These are phyloP conservation scores for Noctua comes DNA, from an alignment of 2,888 invertebrate species.

Conservation along the genomic window DNA sequence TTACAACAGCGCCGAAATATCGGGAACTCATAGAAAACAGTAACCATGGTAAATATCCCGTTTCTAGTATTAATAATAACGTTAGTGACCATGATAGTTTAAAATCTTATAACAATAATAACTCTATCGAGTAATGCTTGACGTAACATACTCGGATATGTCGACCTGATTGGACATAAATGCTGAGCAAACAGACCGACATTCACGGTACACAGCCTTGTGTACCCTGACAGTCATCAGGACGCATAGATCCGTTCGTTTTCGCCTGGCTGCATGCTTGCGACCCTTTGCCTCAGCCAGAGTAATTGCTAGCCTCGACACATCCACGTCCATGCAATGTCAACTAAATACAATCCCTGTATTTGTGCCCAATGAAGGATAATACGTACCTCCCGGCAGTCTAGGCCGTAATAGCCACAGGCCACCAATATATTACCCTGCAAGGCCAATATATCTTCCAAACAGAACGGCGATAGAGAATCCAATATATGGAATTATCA, in stretches of 20 bases:
- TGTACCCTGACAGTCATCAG: slow-evolving; percentile 39
- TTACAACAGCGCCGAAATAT: too few relatives aligned
- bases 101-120: too few relatives aligned
- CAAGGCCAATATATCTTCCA: slow-evolving; percentile 27
- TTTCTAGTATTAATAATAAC: too few relatives aligned
- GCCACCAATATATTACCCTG: slow-evolving; percentile 31
- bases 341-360: slow-evolving; percentile 44
- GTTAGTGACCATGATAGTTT: too few relatives aligned
- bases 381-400: slow-evolving; percentile 1
- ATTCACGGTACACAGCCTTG: slow-evolving; percentile 21
- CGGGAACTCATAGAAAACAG: too few relatives aligned
- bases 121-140: not conserved
- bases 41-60: too few relatives aligned
- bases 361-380: slow-evolving; percentile 40
- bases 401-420: slow-evolving; percentile 17
- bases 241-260: slow-evolving; percentile 37
- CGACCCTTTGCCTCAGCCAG: slow-evolving; percentile 32
- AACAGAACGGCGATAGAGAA: slow-evolving; percentile 32
- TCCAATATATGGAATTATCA: slow-evolving; percentile 59
- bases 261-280: slow-evolving; percentile 28
- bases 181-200: slow-evolving; percentile 12
- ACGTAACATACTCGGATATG: not conserved
- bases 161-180: slow-evolving; percentile 3
- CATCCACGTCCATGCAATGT: slow-evolving; percentile 24
- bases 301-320: slow-evolving; percentile 44